Conservation (phyloP, 2,113 vertebrate species). For the Gila orcuttii region DNA sequence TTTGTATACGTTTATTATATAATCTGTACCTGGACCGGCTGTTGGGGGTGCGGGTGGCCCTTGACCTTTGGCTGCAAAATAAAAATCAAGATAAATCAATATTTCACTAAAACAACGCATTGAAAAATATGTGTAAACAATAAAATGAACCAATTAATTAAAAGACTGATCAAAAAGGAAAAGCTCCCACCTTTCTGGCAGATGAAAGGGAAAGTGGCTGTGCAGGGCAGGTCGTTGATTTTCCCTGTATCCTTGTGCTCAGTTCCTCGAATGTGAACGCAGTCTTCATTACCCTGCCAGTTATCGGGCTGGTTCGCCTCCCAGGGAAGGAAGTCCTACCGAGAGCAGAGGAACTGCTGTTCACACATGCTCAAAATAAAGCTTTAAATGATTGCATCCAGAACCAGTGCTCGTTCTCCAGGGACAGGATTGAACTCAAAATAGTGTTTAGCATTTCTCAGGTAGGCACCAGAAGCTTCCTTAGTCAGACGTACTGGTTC, state of each 20-base stretch:
- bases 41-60: constrained; percentile 75
- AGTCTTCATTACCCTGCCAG: constrained; percentile 74
- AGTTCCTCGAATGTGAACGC: constrained; percentile 64
- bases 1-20: background rate
- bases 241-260: constrained; percentile 56
- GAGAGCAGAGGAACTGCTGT: background rate
- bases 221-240: constrained; percentile 72
- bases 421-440: background rate
- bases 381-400: background rate
- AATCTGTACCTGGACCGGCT: constrained; percentile 72
- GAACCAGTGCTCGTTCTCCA: background rate
- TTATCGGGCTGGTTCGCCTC: constrained; percentile 71
- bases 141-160: background rate
- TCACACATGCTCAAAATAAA: background rate
- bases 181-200: constrained; percentile 75
- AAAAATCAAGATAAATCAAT: background rate
- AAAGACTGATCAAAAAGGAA: background rate
- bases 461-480: background rate
- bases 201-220: constrained; percentile 64
- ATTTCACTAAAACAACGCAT: background rate
- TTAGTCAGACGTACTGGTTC: background rate
- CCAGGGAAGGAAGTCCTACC: constrained; percentile 72
- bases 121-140: background rate
- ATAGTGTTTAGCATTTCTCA: background rate
- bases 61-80: constrained; percentile 69